Evolutionary conservation across 2,888 invertebrate genomes (phyloP).

Genomic region (Trileptium ribeirensis): DNA sequence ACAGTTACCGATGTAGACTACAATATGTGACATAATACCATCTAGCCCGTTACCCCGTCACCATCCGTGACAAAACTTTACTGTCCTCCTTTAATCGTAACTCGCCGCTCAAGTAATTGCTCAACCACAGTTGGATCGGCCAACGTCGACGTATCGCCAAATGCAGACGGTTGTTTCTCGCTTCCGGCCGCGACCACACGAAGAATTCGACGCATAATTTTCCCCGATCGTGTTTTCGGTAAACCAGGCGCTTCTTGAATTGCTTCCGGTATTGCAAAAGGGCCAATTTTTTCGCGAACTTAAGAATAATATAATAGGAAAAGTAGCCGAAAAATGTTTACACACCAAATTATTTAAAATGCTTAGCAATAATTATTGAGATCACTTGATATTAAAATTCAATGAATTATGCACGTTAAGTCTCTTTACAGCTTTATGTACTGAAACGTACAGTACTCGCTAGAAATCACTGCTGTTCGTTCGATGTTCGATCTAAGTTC

Average conservation of each 20-base stretch:
- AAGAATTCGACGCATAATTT: slow-evolving; percentile 91
- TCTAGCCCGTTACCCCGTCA: no score
- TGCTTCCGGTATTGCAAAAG: slow-evolving; percentile 88
- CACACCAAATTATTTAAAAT: background rate
- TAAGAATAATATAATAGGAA: background rate
- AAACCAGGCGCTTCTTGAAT: slow-evolving; percentile 86
- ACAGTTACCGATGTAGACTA: no score
- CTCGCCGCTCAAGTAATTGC: slow-evolving; percentile 44
- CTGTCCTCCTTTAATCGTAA: background rate
- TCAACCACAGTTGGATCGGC: slow-evolving; percentile 82
- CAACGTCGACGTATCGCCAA: slow-evolving; percentile 87
- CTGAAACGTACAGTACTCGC: no score
- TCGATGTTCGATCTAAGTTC: no score
- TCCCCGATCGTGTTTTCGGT: slow-evolving; percentile 84
- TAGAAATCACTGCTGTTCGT: no score
- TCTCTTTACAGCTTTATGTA: no score
- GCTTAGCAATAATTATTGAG: no score
- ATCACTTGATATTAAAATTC: no score
- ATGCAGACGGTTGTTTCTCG: slow-evolving; percentile 57
- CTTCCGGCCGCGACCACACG: slow-evolving; percentile 86
- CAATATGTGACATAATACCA: no score
- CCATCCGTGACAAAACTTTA: no score
- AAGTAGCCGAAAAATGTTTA: background rate
- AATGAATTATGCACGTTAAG: no score
- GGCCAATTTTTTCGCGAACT: slow-evolving; percentile 81